phyloP scores from a whole-genome alignment of 2,113 vertebrate genomes.

The Mustela lutreola region DNA sequence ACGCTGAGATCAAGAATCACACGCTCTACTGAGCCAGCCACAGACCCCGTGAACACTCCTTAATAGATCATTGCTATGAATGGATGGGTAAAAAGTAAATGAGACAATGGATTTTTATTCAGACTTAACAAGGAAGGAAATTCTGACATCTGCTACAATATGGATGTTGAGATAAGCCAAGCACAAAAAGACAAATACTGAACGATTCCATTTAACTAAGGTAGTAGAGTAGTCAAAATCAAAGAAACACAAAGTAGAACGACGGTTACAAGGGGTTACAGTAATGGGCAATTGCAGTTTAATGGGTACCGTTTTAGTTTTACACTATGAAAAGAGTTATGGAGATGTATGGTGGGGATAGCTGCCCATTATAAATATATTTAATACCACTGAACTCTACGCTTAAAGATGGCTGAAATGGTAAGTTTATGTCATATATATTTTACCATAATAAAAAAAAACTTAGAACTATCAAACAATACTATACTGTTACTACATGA shows the following conservation, averaged over 20 bases:
- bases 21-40: background rate
- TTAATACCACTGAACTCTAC: background rate
- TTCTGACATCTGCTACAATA: background rate
- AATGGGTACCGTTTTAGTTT: background rate
- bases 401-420: constrained; percentile 25
- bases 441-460: background rate
- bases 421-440: background rate
- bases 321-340: background rate
- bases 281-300: background rate
- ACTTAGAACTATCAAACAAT: background rate
- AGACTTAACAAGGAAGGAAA: constrained; percentile 25
- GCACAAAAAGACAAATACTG: background rate
- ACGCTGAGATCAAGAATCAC: background rate
- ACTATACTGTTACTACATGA: background rate
- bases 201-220: background rate
- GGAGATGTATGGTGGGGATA: background rate
- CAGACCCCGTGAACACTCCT: background rate
- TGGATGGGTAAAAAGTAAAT: background rate
- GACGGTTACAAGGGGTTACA: background rate
- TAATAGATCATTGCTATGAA: constrained; percentile 11
- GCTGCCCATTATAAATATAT: background rate
- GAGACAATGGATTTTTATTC: background rate
- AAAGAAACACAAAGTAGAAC: background rate
- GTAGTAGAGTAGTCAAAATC: background rate
- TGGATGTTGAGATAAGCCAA: background rate